These are phyloP conservation scores for Pseudopodoces humilis DNA, from an alignment of 2,113 vertebrate genomes.

Conservation along the genomic window DNA sequence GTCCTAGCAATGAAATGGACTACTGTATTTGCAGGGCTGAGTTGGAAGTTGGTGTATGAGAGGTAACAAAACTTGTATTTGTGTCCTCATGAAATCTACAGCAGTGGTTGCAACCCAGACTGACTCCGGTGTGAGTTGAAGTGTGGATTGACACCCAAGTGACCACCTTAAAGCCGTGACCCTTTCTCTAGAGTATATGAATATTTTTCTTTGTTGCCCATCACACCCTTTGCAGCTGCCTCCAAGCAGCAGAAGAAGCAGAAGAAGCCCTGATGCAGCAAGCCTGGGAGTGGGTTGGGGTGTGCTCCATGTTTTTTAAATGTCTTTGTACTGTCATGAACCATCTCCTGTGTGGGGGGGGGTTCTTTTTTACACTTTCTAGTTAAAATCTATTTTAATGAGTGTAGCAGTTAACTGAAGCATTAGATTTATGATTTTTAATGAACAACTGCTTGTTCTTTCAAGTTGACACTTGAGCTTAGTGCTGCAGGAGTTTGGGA, in stretches of 20 bases:
- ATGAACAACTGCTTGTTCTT: background rate
- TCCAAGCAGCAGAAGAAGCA: background rate
- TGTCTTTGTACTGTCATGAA: background rate
- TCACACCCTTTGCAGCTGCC: background rate
- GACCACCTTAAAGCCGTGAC: background rate
- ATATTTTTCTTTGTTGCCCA: rapidly evolving
- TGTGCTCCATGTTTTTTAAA: background rate
- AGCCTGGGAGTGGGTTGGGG: background rate
- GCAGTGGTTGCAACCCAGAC: background rate
- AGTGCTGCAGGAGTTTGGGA: background rate
- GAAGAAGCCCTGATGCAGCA: background rate
- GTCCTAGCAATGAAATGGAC: background rate
- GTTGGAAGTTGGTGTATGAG: background rate
- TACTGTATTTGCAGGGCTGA: background rate
- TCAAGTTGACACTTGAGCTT: background rate
- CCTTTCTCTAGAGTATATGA: background rate
- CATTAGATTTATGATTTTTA: background rate
- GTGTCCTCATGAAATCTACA: rapidly evolving
- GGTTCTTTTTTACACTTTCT: background rate
- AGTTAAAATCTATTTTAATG: background rate
- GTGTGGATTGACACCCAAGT: background rate
- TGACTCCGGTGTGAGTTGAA: background rate
- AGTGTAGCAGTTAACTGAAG: background rate
- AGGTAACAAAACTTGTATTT: background rate
- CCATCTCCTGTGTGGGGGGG: background rate